Conservation (phyloP, 2,113 vertebrate species). For the Nettapus auritus region DNA sequence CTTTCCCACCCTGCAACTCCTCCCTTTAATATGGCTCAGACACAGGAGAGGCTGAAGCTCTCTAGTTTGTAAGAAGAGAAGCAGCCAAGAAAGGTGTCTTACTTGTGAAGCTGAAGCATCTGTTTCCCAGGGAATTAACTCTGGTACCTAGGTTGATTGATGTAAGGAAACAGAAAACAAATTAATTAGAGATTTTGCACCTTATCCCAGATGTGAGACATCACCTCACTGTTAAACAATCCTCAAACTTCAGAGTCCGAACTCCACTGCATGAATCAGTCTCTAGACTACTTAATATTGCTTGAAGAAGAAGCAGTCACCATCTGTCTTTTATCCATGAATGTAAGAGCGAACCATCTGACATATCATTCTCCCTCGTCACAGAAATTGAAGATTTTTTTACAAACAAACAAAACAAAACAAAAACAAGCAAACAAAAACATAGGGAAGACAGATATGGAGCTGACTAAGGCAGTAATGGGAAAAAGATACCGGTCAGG, state of each 20-base stretch:
- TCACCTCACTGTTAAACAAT: not conserved
- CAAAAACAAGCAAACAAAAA: not conserved
- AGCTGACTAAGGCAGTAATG: not conserved
- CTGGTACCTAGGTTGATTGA: conserved; percentile 31
- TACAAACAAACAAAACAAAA: not conserved
- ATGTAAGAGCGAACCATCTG: not conserved
- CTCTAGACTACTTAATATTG: not conserved
- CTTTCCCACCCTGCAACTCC: not conserved
- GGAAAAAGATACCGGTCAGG: not conserved
- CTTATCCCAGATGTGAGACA: not conserved
- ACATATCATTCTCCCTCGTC: not conserved
- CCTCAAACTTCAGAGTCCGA: not conserved
- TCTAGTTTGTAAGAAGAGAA: not conserved
- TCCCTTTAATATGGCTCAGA: not conserved
- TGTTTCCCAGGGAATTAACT: not conserved
- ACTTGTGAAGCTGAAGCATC: fast-evolving
- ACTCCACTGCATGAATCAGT: not conserved
- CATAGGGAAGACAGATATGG: not conserved
- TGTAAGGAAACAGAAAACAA: not conserved
- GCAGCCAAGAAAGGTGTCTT: conserved; percentile 12
- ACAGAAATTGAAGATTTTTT: not conserved
- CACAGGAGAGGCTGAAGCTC: not conserved
- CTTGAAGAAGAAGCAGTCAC: not conserved
- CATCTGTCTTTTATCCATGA: not conserved
- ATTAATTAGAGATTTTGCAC: not conserved